Conservation (phyloP, 2,888 invertebrate species). For the Pasiphila rectangulata region DNA sequence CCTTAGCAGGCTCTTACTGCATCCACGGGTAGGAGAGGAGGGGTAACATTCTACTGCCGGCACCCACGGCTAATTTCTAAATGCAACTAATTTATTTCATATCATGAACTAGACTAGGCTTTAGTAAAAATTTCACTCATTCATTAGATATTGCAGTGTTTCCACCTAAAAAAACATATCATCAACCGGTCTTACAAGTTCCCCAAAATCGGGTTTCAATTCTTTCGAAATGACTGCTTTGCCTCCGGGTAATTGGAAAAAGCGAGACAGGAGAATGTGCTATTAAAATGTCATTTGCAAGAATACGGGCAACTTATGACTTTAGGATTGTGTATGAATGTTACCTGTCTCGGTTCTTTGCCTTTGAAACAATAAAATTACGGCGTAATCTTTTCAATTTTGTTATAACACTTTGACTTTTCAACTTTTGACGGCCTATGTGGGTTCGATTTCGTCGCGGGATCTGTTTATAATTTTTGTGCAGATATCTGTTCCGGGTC, state of each 20-base stretch:
- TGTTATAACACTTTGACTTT: too few relatives aligned
- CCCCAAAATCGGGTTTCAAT: conserved; percentile 31
- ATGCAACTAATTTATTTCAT: too few relatives aligned
- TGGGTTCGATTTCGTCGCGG: too few relatives aligned
- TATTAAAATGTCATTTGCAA: conserved; percentile 37
- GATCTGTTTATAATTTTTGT: too few relatives aligned
- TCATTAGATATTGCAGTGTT: conserved; percentile 26
- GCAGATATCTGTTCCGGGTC: too few relatives aligned
- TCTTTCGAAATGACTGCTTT: conserved; percentile 31
- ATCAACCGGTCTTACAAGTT: conserved; percentile 31
- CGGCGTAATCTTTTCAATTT: conserved; percentile 10
- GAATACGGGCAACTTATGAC: conserved; percentile 29
- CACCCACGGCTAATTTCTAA: too few relatives aligned
- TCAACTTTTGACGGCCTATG: too few relatives aligned
- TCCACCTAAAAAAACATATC: conserved; percentile 25
- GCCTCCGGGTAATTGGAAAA: conserved; percentile 33
- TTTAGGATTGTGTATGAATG: conserved; percentile 28
- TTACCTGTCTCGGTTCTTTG: conserved; percentile 12
- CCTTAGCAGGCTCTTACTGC: too few relatives aligned
- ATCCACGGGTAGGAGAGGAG: too few relatives aligned
- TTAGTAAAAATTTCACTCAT: conserved; percentile 23
- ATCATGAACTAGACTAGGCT: neutral
- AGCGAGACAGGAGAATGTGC: conserved; percentile 35
- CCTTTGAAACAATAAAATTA: conserved; percentile 8
- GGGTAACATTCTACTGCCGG: too few relatives aligned